Conservation (phyloP, 2,888 invertebrate genomes). For the Pseudococcus jackbeardsleyi region DNA sequence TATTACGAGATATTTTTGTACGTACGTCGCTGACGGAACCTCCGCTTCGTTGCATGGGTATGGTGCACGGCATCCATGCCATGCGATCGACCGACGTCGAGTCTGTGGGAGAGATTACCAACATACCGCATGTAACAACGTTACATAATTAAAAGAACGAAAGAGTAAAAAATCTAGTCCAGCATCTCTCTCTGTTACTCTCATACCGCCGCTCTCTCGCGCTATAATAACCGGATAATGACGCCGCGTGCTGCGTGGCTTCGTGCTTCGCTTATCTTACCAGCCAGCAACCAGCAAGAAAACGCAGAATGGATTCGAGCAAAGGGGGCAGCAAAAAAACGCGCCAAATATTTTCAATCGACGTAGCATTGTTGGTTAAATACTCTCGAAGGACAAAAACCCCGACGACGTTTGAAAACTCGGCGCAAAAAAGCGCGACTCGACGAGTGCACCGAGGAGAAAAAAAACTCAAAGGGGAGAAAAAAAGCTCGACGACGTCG, state of each 20-base stretch:
- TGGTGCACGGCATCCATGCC: neutral
- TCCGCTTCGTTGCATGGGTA: neutral
- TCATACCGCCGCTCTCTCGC: neutral
- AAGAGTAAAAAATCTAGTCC: neutral
- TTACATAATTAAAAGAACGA: neutral
- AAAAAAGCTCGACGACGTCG: conserved; percentile 17
- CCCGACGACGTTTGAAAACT: neutral
- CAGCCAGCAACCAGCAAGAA: neutral
- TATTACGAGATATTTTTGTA: conserved; percentile 11
- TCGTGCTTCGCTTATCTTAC: neutral
- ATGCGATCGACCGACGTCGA: conserved; percentile 1
- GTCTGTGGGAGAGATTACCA: conserved; percentile 17
- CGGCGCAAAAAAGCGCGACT: neutral
- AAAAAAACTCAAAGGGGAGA: neutral
- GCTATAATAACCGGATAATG: neutral
- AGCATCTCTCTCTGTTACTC: neutral
- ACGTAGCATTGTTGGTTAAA: conserved; percentile 1
- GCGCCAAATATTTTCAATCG: neutral
- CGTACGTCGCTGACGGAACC: neutral
- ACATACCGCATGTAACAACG: neutral
- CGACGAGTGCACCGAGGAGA: neutral
- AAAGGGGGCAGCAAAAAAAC: neutral
- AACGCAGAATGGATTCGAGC: too few relatives aligned
- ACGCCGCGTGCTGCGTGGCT: neutral
- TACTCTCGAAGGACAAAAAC: neutral